Evolutionary conservation across 2,113 vertebrate species (phyloP), one percentile per base, ranked within the genome.

Genomic region (Porphyrio hochstetteri): DNA sequence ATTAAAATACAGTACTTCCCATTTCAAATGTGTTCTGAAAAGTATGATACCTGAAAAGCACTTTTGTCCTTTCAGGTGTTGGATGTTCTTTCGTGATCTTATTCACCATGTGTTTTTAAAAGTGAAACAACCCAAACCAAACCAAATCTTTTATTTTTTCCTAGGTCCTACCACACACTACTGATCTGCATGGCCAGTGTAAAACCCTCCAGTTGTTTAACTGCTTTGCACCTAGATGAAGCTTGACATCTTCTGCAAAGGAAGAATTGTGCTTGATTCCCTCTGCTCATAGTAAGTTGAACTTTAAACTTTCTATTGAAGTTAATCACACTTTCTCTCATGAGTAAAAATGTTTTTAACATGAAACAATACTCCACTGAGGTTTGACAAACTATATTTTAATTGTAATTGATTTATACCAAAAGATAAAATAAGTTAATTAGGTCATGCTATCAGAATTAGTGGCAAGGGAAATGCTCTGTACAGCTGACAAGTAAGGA

Each of bases 321-420:
- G 96, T 98, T 98, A 98, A 98, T 98, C 97, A 98, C 97, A 97
- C 93, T 98, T 98, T 92, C 96, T 97, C 97, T 98, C 95, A 65
- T 93, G 97, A 98, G 97, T 94, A 95, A 98, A 97, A 97, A 96
- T 97, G 97, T 98, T 98, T 98, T 98, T 96, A 98, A 96, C 84
- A 64, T 96, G 93, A 95, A 98, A 94, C 95, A 96, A 97, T 96
- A 86, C 85, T 97, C 97, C 90, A 35, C 82, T 52, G 97, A 97
- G 97, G 93, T 94, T 97, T 96, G 93, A 94, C 95, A 97, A 98
- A 97, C 95, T 97, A 92, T 97, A 91, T 97, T 98, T 98, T 98
- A 98, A 98, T 98, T 98, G 97, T 97, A 98, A 98, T 98, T 98
- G 98, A 98, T 98, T 98, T 97, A 80, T 97, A 97, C 81, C 85